phyloP scores from a whole-genome alignment of 2,888 invertebrate species.

The Pocota personata region DNA sequence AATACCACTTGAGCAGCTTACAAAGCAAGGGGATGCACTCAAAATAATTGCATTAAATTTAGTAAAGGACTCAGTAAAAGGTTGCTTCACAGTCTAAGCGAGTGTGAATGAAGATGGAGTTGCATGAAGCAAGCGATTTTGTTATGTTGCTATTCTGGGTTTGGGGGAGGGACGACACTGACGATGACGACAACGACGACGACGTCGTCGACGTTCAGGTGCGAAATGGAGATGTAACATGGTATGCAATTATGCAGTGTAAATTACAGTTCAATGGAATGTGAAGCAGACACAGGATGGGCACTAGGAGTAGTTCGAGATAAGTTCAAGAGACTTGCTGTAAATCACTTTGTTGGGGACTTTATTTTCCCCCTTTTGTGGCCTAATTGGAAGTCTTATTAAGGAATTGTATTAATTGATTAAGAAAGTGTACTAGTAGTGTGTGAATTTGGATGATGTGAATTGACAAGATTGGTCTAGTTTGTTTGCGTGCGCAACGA shows the following conservation, averaged over 20 bases:
- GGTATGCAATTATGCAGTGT: background rate
- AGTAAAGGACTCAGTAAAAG: conserved; percentile 70
- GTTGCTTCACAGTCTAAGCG: conserved; percentile 68
- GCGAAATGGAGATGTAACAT: background rate
- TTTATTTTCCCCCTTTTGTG: background rate
- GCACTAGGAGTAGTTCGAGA: background rate
- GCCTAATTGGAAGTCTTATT: background rate
- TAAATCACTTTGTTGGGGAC: background rate
- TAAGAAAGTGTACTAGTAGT: background rate
- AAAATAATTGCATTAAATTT: conserved; percentile 73
- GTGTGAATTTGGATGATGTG: background rate
- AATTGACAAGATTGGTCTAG: no score
- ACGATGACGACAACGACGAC: background rate
- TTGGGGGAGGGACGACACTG: background rate
- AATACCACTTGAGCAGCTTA: conserved; percentile 68
- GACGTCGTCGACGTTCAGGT: background rate
- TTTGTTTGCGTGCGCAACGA: no score
- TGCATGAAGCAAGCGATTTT: conserved; percentile 5
- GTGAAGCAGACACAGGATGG: background rate
- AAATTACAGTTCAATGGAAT: conserved; percentile 33
- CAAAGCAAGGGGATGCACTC: conserved; percentile 73
- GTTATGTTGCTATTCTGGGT: conserved; percentile 11
- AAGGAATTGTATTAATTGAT: background rate
- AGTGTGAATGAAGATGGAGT: conserved; percentile 65
- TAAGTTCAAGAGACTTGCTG: conserved; percentile 15